Conservation (phyloP, 1,140 invertebrate genomes). For the Sycophaga agraensis region DNA sequence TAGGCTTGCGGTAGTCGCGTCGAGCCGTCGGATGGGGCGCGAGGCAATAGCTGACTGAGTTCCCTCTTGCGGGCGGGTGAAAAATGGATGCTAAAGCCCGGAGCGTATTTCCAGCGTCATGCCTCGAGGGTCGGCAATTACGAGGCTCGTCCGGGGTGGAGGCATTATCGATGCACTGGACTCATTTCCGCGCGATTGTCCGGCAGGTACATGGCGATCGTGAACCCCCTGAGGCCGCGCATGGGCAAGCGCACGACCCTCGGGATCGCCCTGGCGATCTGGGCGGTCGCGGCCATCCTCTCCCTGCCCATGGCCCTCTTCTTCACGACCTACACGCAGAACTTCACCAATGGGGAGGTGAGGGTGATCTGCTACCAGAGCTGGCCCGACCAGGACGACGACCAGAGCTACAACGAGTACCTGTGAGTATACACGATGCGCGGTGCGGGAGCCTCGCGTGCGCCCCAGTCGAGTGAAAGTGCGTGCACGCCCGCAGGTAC, state of each 20-base stretch:
- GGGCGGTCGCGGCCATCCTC: conserved; percentile 74
- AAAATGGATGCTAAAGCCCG: neutral
- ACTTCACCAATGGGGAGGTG: conserved; percentile 63
- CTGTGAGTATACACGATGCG: conserved; percentile 65
- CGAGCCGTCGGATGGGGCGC: no score
- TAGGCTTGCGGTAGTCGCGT: no score
- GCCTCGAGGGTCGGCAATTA: conserved; percentile 3
- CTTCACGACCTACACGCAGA: conserved; percentile 69
- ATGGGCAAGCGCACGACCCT: conserved; percentile 81
- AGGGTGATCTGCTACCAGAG: conserved; percentile 75
- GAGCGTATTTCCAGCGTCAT: neutral
- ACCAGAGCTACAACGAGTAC: conserved; percentile 72
- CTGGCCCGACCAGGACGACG: conserved; percentile 76
- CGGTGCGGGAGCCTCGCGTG: neutral
- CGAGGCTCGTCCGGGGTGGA: neutral
- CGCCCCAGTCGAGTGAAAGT: no score
- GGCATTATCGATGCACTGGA: neutral
- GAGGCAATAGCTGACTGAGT: no score
- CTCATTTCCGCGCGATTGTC: conserved; percentile 12
- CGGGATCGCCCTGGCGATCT: conserved; percentile 79
- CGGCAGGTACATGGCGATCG: conserved; percentile 88
- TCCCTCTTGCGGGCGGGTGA: no score
- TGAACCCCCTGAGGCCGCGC: conserved; percentile 82
- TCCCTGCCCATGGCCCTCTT: conserved; percentile 83
- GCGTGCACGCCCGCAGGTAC: conserved; percentile 66